Conservation (phyloP, 2,113 vertebrate genomes). For the Channa argus region DNA sequence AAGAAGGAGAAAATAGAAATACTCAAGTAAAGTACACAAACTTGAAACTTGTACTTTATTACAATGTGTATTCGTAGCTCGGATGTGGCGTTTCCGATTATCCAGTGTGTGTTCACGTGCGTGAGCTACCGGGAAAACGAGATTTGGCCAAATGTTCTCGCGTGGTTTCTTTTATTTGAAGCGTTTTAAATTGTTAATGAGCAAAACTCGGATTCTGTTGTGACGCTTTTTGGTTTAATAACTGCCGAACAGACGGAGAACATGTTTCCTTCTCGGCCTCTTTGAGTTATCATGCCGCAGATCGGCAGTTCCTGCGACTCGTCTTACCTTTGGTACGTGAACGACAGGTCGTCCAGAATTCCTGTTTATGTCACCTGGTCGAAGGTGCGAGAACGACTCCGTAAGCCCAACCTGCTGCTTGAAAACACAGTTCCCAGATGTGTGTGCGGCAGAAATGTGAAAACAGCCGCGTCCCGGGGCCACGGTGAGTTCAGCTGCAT, state of each 20-base stretch:
- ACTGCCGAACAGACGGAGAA: too few relatives aligned
- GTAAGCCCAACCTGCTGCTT: constrained; percentile 8
- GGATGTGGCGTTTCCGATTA: constrained; percentile 5
- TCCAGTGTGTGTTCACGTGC: constrained; percentile 3
- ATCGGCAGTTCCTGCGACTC: constrained; percentile 19
- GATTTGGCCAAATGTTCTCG: background rate
- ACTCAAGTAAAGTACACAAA: too few relatives aligned
- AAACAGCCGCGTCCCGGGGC: constrained; percentile 14
- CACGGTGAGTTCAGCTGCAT: constrained; percentile 59
- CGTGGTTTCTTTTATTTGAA: rapidly evolving
- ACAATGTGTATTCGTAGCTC: too few relatives aligned
- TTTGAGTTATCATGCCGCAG: constrained; percentile 49
- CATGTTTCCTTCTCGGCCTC: too few relatives aligned
- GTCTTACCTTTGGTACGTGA: constrained; percentile 29
- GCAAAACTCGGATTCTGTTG: too few relatives aligned
- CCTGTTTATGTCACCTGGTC: constrained; percentile 61
- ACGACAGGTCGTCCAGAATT: constrained; percentile 33
- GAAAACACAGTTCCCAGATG: constrained; percentile 24
- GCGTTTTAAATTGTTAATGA: background rate
- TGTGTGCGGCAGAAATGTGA: background rate
- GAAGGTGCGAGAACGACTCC: constrained; percentile 25
- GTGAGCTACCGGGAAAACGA: background rate
- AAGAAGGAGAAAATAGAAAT: too few relatives aligned
- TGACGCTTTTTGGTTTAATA: too few relatives aligned
- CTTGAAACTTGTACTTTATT: too few relatives aligned